Evolutionary conservation across 2,888 invertebrate species (phyloP), one percentile per base, ranked within the genome.

Genomic region (Hemithea aestivaria): DNA sequence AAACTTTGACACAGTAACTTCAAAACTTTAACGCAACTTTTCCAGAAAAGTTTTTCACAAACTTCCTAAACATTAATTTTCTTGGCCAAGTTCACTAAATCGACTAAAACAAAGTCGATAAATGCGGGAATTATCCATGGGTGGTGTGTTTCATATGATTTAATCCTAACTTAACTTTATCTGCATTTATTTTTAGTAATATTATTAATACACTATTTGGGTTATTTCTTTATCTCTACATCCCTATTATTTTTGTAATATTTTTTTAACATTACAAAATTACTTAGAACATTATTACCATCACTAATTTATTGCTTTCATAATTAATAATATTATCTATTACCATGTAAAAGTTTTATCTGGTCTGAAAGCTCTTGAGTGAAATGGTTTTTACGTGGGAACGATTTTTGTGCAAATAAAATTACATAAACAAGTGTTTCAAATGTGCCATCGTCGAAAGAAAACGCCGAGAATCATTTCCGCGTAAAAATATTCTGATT

Each of bases 341-440:
- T 48, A 49, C 56, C 56, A 61, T 66, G 55, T 63, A 56, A 61
- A 74, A 72, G 67, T 64, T 39, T 40, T 58, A 72, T 70, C 73
- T 84, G 79, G 87, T 82, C 70, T 87, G 87, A 85, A 85, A 87
- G 87, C 87, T 82, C 78, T 83, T 81, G 87, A 87, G 87, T 87
- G 87, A 87, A 87, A 87, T 87, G 87, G 87, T 87, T 87, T 87
- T 87, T 87, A 87, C 87, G 87, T 87, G 87, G 87, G 87, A 87
- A 87, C 85, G 87, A 87, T 87, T 87, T 87, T 87, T 87, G 85
- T 85, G 87, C 85, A 76, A 73, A 57, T 66, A 73, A 80, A 69
- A 54, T 45, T 39, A 26, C 40, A 64, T 67, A 69, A 70, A 57
- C 65, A 71, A 81, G 85, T 83, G 83, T 69, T 79, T 71, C 62